A percentile compares a stretch with the other conserved stretches of the same genome.
These are phyloP conservation scores for Pyxicephalus adspersus DNA, from an alignment of 2,113 vertebrate genomes.

Conservation along the genomic window DNA sequence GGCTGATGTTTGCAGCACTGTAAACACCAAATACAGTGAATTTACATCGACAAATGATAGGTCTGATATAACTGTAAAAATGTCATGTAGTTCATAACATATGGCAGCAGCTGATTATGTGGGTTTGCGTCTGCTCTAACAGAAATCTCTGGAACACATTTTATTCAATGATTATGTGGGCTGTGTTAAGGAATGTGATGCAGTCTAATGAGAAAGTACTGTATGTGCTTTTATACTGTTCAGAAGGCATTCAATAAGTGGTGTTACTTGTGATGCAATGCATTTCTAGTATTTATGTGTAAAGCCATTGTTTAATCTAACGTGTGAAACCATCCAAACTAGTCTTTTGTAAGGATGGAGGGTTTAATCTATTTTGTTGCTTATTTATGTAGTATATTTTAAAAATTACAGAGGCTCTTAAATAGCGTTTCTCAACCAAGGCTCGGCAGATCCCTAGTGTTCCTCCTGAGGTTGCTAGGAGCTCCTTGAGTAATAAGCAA, in stretches of 20 bases:
- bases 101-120: neutral
- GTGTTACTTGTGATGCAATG: constrained; percentile 39
- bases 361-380: constrained; percentile 29
- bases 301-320: constrained; percentile 41
- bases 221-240: constrained; percentile 21
- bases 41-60: neutral
- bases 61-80: neutral
- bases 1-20: too few species aligned
- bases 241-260: constrained; percentile 33
- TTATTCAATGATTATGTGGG: constrained; percentile 14
- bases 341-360: constrained; percentile 1
- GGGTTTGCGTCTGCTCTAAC: neutral
- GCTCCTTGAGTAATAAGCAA: too few species aligned
- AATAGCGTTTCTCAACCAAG: too few species aligned
- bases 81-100: neutral
- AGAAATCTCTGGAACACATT: neutral
- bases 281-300: constrained; percentile 34
- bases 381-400: neutral
- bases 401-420: constrained; percentile 66
- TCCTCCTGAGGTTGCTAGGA: too few species aligned
- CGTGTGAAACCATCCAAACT: constrained; percentile 5
- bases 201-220: constrained; percentile 29
- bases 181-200: constrained; percentile 31
- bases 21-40: constrained; percentile 16
- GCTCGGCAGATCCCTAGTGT: too few species aligned